Percentiles rank a stretch among this genome's conserved stretches.
Conservation (phyloP, 2,113 vertebrate genomes). For the Apeltes quadracus region DNA sequence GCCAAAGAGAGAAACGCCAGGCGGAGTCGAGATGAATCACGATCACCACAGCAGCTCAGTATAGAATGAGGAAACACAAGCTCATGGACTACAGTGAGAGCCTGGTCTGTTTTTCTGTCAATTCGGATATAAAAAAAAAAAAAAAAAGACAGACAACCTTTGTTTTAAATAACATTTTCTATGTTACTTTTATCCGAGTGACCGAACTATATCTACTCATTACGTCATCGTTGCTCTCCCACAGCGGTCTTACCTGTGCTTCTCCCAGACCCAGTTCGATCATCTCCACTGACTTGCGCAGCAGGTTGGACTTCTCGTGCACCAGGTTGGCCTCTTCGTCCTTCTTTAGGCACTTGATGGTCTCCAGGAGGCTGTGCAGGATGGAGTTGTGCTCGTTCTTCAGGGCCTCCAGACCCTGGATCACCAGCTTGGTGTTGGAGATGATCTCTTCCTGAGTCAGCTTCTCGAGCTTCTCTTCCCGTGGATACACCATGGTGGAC, state of each 20-base stretch:
- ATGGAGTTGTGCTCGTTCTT: conserved; percentile 98
- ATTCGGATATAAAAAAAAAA: neutral
- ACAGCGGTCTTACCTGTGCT: conserved; percentile 85
- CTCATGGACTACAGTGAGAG: neutral
- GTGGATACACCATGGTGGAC: conserved; percentile 92
- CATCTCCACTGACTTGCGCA: conserved; percentile 97
- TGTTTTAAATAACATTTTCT: neutral
- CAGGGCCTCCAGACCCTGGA: conserved; percentile 96
- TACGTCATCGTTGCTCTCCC: neutral
- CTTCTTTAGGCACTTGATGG: conserved; percentile 97
- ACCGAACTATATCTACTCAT: neutral
- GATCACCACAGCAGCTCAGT: conserved; percentile 50
- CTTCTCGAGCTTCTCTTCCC: conserved; percentile 94
- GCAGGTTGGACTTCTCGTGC: conserved; percentile 95
- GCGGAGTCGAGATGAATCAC: conserved; percentile 56
- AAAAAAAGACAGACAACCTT: neutral
- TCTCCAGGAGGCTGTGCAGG: conserved; percentile 95
- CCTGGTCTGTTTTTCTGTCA: neutral
- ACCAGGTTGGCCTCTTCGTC: conserved; percentile 97
- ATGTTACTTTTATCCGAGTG: neutral
- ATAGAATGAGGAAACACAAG: conserved; percentile 58
- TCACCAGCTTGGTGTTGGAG: conserved; percentile 95
- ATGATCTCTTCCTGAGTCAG: conserved; percentile 98
- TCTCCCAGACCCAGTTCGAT: conserved; percentile 96
- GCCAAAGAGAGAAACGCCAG: neutral